A percentile compares a stretch with the other conserved stretches of the same genome.
Conservation (phyloP, 2,113 vertebrate species). For the Cricetomys ansorgei region DNA sequence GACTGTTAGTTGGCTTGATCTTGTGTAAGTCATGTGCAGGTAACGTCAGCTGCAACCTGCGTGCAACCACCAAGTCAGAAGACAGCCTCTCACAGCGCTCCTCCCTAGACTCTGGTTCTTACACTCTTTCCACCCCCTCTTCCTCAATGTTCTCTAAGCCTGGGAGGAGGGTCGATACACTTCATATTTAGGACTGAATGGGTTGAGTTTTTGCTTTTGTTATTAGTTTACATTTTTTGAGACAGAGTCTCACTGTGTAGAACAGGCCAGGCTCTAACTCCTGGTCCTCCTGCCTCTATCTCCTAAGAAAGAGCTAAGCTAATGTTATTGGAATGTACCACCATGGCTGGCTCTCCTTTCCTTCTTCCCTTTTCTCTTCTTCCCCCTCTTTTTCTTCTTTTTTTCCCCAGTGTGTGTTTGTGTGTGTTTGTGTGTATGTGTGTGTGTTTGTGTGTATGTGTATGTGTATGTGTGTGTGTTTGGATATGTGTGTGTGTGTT, state of each 20-base stretch:
- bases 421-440: neutral
- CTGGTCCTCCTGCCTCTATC: neutral
- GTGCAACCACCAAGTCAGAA: neutral
- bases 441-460: too few species aligned
- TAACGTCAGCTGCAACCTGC: neutral
- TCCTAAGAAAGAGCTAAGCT: neutral
- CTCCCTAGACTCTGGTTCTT: neutral
- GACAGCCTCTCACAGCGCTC: neutral
- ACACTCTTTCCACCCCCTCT: neutral
- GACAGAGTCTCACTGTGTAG: neutral
- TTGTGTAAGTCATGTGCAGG: neutral
- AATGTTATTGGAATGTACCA: neutral
- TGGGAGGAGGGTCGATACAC: neutral
- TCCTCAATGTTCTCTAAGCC: neutral
- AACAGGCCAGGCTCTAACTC: neutral
- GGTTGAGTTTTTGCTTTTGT: neutral
- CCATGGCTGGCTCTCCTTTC: neutral
- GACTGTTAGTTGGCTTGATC: neutral
- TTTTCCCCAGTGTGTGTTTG: neutral
- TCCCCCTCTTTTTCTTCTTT: neutral
- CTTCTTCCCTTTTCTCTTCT: neutral
- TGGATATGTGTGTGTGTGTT: neutral
- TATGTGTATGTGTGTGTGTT: neutral
- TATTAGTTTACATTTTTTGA: neutral
- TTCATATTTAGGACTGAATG: neutral